phyloP scores from a whole-genome alignment of 2,888 invertebrate species.

The Ophion costatus region DNA sequence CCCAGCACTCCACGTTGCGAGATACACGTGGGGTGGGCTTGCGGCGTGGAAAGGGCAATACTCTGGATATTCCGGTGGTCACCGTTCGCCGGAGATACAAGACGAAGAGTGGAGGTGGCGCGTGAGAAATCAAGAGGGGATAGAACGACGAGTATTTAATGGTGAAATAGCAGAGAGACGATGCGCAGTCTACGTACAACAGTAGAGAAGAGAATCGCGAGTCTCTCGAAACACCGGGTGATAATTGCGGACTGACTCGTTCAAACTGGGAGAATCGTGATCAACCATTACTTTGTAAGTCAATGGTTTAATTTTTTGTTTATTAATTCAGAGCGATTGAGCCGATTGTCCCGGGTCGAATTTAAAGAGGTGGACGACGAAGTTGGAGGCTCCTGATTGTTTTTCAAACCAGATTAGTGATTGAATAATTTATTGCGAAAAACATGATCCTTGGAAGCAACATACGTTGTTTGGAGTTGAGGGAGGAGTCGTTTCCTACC shows the following conservation, averaged over 20 bases:
- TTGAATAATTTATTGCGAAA: no score
- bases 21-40: background rate
- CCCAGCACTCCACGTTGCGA: constrained; percentile 26
- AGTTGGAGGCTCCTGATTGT: no score
- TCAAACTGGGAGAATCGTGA: constrained; percentile 56
- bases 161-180: constrained; percentile 63
- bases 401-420: no score
- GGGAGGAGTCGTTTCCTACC: no score
- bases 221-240: constrained; percentile 59
- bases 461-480: no score
- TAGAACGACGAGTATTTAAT: constrained; percentile 28
- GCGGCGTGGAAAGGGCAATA: background rate
- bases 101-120: constrained; percentile 43
- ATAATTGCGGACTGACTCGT: constrained; percentile 14
- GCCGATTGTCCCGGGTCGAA: no score
- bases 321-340: no score
- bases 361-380: no score
- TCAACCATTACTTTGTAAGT: constrained; percentile 40
- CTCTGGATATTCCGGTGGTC: constrained; percentile 12
- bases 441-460: no score
- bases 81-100: constrained; percentile 26
- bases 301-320: no score
- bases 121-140: constrained; percentile 57
- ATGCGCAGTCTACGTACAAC: constrained; percentile 41
- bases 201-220: constrained; percentile 3